Conservation (phyloP, 2,888 invertebrate genomes). For the Rotaria sp. region DNA sequence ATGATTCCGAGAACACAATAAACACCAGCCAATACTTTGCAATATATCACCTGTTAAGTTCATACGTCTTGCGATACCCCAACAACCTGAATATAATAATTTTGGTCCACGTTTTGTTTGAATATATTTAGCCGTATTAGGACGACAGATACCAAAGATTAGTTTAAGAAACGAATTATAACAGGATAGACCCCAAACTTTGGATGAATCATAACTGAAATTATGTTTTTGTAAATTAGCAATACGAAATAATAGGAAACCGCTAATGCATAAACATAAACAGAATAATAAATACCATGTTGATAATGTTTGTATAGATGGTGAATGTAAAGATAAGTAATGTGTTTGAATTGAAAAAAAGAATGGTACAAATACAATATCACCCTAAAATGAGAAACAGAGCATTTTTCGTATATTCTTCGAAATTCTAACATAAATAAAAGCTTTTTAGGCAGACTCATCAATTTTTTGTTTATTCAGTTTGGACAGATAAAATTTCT, state of each 20-base stretch:
- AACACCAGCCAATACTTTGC: background rate
- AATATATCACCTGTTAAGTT: background rate
- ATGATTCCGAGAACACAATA: background rate
- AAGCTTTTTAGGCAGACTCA: too few species aligned
- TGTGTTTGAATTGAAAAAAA: background rate
- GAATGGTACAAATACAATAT: conserved; percentile 6
- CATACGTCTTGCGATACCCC: background rate
- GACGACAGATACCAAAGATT: background rate
- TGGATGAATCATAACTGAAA: background rate
- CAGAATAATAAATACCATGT: background rate
- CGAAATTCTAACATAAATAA: background rate
- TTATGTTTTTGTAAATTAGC: background rate
- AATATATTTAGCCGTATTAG: background rate
- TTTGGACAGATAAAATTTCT: too few species aligned
- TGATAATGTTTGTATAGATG: background rate
- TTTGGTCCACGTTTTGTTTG: background rate
- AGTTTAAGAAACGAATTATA: background rate
- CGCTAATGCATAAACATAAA: background rate
- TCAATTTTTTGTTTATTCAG: too few species aligned
- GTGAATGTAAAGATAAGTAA: background rate
- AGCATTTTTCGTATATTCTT: background rate
- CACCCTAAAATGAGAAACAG: background rate
- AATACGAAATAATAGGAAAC: background rate
- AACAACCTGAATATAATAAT: background rate
- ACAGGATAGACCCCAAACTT: background rate